These are phyloP conservation scores for Drosophila peninsularis DNA, from an alignment of 2,888 invertebrate genomes.

Conservation along the genomic window DNA sequence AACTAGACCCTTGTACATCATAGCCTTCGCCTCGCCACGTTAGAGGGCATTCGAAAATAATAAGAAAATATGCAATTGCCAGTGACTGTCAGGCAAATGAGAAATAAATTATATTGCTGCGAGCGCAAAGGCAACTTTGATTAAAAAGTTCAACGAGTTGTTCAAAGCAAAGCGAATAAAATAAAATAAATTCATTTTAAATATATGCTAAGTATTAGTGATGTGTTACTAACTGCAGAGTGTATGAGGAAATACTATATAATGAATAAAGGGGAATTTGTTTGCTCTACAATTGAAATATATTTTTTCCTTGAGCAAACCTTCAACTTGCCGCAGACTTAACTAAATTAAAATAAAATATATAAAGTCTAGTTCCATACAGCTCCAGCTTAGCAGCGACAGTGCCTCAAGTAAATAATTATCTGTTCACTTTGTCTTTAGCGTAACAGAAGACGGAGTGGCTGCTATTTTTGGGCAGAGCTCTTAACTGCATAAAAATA, in stretches of 20 bases:
- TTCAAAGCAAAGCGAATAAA: not conserved
- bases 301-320: too few relatives aligned
- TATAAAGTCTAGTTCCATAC: not conserved
- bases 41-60: slow-evolving; percentile 3
- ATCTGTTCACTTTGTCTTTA: too few relatives aligned
- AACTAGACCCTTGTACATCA: not conserved
- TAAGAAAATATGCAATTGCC: slow-evolving; percentile 5
- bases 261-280: too few relatives aligned
- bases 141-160: not conserved
- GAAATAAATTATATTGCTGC: slow-evolving; percentile 1
- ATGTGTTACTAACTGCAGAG: not conserved
- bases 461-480: too few relatives aligned
- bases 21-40: not conserved
- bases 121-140: not conserved
- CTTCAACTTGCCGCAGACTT: too few relatives aligned
- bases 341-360: not conserved
- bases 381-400: not conserved
- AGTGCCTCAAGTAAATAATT: not conserved
- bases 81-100: not conserved
- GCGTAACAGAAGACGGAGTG: too few relatives aligned
- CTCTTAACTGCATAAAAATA: slow-evolving; percentile 43
- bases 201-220: too few relatives aligned
- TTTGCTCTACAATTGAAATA: too few relatives aligned
- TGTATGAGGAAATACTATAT: too few relatives aligned
- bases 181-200: not conserved